Percentiles rank a stretch among this genome's conserved stretches.
These are phyloP conservation scores for Datnioides undecimradiatus DNA, from an alignment of 2,113 vertebrate species.

Conservation along the genomic window DNA sequence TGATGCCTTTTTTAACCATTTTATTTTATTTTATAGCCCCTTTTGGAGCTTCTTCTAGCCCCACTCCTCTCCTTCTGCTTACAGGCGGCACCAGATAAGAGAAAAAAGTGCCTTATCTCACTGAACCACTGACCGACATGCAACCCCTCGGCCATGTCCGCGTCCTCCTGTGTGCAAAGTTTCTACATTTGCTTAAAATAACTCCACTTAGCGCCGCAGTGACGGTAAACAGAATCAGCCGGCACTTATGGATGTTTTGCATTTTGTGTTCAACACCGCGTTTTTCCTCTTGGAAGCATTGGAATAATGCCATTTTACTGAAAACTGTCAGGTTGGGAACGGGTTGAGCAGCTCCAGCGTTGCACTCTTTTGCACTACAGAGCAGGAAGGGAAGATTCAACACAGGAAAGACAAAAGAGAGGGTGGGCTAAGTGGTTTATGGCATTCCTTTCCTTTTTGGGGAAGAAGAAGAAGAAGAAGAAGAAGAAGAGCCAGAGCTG, in stretches of 20 bases:
- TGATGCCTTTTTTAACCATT: neutral
- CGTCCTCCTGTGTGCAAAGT: conserved; percentile 1
- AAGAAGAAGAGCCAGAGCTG: neutral
- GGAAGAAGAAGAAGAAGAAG: conserved; percentile 34
- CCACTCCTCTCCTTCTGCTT: conserved; percentile 1
- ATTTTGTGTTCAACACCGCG: neutral
- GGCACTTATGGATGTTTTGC: no score
- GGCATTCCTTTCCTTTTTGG: conserved; percentile 72
- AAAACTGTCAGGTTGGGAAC: neutral
- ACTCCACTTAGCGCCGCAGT: neutral
- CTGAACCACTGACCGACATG: conserved; percentile 11
- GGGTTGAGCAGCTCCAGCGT: neutral
- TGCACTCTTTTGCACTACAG: neutral
- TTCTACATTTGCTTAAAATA: conserved; percentile 41
- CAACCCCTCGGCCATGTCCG: conserved; percentile 17
- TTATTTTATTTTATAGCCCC: neutral
- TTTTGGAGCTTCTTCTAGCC: neutral
- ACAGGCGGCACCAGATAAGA: neutral
- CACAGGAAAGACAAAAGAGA: conserved; percentile 27
- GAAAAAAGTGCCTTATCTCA: neutral
- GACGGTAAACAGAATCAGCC: no score
- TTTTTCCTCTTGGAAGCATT: neutral
- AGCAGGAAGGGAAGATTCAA: conserved; percentile 15
- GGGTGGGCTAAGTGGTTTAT: neutral
- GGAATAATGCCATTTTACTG: neutral